phyloP scores from a whole-genome alignment of 1,140 invertebrate genomes.

The Diorhabda carinulata region DNA sequence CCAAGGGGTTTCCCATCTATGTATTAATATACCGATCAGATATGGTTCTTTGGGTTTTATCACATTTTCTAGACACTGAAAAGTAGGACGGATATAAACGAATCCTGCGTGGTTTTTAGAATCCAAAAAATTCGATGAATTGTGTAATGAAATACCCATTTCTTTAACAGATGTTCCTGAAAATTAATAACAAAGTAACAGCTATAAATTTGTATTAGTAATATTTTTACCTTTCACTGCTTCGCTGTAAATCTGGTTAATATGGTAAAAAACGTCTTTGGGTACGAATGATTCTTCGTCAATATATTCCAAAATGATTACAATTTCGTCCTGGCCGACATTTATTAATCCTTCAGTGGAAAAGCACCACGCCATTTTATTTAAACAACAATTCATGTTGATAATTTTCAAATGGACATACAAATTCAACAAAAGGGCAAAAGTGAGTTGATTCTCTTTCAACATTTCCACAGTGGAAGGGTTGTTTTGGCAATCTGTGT shows the following conservation, averaged over 20 bases:
- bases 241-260: slow-evolving; percentile 72
- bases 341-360: slow-evolving; percentile 74
- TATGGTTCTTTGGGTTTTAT: slow-evolving; percentile 72
- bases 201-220: too few relatives aligned
- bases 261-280: slow-evolving; percentile 73
- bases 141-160: slow-evolving; percentile 64
- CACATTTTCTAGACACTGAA: slow-evolving; percentile 79
- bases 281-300: slow-evolving; percentile 67
- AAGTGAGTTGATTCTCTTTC: slow-evolving; percentile 64
- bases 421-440: slow-evolving; percentile 77
- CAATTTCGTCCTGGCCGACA: slow-evolving; percentile 83
- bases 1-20: slow-evolving; percentile 86
- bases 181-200: slow-evolving; percentile 29
- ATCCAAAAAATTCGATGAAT: slow-evolving; percentile 63
- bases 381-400: slow-evolving; percentile 78
- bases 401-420: slow-evolving; percentile 74
- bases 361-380: slow-evolving; percentile 76
- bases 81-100: slow-evolving; percentile 75
- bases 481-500: slow-evolving; percentile 55
- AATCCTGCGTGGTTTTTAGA: slow-evolving; percentile 83
- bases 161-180: slow-evolving; percentile 68
- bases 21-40: slow-evolving; percentile 76
- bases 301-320: slow-evolving; percentile 73
- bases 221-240: slow-evolving; percentile 62
- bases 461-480: slow-evolving; percentile 51